Conservation (phyloP, 2,797 vertebrate species). For the Knipowitschia caucasica region DNA sequence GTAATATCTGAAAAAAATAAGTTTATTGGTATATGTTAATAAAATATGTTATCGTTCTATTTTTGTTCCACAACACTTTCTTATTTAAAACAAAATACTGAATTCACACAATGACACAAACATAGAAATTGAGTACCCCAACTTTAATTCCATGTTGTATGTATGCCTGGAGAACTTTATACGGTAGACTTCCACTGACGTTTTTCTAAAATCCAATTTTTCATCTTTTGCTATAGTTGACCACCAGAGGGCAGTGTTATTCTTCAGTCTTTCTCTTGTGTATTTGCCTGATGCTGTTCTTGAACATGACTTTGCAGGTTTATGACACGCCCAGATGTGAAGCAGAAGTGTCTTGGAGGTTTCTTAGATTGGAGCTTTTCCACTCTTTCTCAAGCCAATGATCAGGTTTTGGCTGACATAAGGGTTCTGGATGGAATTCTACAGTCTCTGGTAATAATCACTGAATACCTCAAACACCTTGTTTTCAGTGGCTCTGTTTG, state of each 20-base stretch:
- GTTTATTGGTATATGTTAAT: too few species aligned
- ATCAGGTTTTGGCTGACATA: conserved; percentile 78
- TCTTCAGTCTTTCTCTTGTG: neutral
- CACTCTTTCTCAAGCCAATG: conserved; percentile 77
- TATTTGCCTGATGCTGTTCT: conserved; percentile 11
- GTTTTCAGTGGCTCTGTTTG: conserved; percentile 3
- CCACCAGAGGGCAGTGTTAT: conserved; percentile 48
- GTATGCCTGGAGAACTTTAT: too few species aligned
- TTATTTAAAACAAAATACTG: too few species aligned
- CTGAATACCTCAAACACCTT: neutral
- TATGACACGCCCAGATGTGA: conserved; percentile 91
- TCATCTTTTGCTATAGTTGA: too few species aligned
- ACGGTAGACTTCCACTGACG: too few species aligned
- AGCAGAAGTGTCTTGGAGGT: conserved; percentile 82
- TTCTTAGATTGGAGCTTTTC: conserved; percentile 92
- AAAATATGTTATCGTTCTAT: too few species aligned
- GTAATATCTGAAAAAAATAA: too few species aligned
- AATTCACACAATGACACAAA: too few species aligned
- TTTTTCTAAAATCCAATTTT: too few species aligned
- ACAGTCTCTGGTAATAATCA: conserved; percentile 85
- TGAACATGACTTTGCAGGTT: conserved; percentile 77
- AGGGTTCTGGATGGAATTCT: conserved; percentile 85
- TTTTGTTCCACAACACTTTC: too few species aligned
- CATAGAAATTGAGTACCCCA: too few species aligned
- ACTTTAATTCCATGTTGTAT: too few species aligned